Base-by-base conservation (phyloP, 1,140 invertebrate species). In the Heterodera schachtii region DNA sequence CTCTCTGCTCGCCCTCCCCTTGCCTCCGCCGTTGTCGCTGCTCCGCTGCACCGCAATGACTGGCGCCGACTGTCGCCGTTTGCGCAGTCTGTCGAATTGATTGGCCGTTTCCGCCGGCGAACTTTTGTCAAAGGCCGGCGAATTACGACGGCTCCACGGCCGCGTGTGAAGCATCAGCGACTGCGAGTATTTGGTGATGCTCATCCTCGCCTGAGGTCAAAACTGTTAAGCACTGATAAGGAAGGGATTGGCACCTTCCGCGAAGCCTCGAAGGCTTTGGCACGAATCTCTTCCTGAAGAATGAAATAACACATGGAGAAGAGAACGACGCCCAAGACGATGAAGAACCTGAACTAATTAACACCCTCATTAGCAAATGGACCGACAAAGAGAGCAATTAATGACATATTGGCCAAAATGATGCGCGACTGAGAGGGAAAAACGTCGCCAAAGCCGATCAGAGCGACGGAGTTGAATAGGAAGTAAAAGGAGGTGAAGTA, bases 301-400 rank as follows among this genome's bases (percentile, higher is more conserved):
- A 89, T 88, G 80, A 88, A 88, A 73, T 89, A 88, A 71, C 87
- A 89, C 87, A 88, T 88, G 13, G 86, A 88, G 75, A 88, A 88
- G 8, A 88, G 85, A 16, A 87, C 83, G 9, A 88, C 88, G 19
- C 87, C 87, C 47, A 90, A 73, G 13, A 89, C 78, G 74, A 88
- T 88, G 73, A 88, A 88, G 46, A 81, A 71, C 57, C 57, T 64
- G 19, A 64, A 64, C 57, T 16, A 2, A 19, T 16, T 16, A 19
- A 19, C 16, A 19, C 13, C 16, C 57, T 2, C 57, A 60, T 19
- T 4, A 4, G 11, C 16, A 60, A 60, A 79, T n/a, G 19, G 5
- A 5, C 71, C 16, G 13, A 4, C 44, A 73, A 47, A 73, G 31
- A 31, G 31, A 31, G 31, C 31, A 73, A 13, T 16, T 19, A 13